Evolutionary conservation across 2,113 vertebrate species (phyloP).

Genomic region (Tursiops truncatus): DNA sequence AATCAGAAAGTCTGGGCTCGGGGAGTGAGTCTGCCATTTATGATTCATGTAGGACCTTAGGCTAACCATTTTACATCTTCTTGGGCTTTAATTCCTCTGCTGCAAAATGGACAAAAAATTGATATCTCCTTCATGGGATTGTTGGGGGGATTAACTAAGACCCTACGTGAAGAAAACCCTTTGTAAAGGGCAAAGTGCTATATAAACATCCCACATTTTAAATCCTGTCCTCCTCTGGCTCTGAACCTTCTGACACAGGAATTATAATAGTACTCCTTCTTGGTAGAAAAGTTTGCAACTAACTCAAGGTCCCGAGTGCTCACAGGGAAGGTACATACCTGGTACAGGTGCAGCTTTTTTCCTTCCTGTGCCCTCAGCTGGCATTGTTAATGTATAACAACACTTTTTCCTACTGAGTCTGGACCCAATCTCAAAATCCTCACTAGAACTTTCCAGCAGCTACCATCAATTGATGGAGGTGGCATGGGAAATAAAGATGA

Average conservation of each 20-base stretch:
- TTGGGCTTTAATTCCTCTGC: neutral
- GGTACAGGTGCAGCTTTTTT: neutral
- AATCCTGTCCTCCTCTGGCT: neutral
- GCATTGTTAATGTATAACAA: neutral
- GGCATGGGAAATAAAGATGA: neutral
- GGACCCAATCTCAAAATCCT: neutral
- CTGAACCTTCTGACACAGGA: neutral
- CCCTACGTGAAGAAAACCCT: neutral
- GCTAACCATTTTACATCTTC: neutral
- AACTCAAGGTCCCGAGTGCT: neutral
- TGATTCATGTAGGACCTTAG: neutral
- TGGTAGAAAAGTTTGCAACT: neutral
- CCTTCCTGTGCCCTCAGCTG: neutral
- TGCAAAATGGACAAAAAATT: slow-evolving; percentile 11
- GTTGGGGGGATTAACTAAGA: neutral
- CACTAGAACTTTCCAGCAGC: neutral
- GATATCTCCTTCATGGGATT: neutral
- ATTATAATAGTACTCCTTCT: neutral
- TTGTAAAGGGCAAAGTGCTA: neutral
- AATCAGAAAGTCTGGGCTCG: neutral
- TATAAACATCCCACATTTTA: neutral
- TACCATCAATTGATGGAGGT: neutral
- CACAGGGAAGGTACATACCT: neutral
- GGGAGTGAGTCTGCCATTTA: neutral
- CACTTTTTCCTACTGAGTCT: neutral